Evolutionary conservation across 2,113 vertebrate species (phyloP).

Genomic region (Oryzias javanicus): DNA sequence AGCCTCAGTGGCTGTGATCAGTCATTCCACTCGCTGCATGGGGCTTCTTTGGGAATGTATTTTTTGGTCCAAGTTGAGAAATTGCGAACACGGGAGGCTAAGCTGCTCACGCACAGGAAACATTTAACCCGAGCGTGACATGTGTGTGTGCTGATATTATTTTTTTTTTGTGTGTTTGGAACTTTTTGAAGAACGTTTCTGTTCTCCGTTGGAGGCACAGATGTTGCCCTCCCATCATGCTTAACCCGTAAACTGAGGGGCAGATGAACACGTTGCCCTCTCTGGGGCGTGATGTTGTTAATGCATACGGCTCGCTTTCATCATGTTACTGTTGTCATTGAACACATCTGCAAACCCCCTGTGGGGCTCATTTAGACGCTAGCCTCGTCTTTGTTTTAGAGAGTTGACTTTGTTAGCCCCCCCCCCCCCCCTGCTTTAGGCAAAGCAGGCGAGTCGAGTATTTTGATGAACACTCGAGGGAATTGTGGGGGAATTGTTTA

Average conservation of each 20-base stretch:
- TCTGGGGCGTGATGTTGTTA: slow-evolving; percentile 14
- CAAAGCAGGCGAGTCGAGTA: slow-evolving; percentile 42
- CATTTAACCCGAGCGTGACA: background rate
- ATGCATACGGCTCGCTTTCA: slow-evolving; percentile 28
- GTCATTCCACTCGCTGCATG: slow-evolving; percentile 40
- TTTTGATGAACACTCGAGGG: slow-evolving; percentile 55
- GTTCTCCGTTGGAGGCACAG: slow-evolving; percentile 31
- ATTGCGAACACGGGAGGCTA: slow-evolving; percentile 3
- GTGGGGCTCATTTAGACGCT: slow-evolving; percentile 42
- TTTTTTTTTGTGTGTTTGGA: slow-evolving; percentile 28
- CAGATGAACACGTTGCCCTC: slow-evolving; percentile 50
- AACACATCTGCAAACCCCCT: slow-evolving; percentile 25
- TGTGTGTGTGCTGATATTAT: slow-evolving; percentile 15
- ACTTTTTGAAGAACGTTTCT: slow-evolving; percentile 18
- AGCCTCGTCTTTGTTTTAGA: slow-evolving; percentile 43
- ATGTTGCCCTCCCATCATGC: slow-evolving; percentile 4
- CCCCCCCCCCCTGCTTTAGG: background rate
- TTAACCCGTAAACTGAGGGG: slow-evolving; percentile 10
- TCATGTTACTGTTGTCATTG: slow-evolving; percentile 18
- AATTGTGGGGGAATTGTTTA: slow-evolving; percentile 55
- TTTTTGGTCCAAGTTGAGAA: slow-evolving; percentile 10
- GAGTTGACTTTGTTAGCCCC: slow-evolving; percentile 12
- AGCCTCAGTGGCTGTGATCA: slow-evolving; percentile 26
- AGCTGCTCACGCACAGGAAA: slow-evolving; percentile 3
- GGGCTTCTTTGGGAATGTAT: slow-evolving; percentile 1